Evolutionary conservation across 1,140 invertebrate genomes (phyloP).

Genomic region (Bombus superbus): DNA sequence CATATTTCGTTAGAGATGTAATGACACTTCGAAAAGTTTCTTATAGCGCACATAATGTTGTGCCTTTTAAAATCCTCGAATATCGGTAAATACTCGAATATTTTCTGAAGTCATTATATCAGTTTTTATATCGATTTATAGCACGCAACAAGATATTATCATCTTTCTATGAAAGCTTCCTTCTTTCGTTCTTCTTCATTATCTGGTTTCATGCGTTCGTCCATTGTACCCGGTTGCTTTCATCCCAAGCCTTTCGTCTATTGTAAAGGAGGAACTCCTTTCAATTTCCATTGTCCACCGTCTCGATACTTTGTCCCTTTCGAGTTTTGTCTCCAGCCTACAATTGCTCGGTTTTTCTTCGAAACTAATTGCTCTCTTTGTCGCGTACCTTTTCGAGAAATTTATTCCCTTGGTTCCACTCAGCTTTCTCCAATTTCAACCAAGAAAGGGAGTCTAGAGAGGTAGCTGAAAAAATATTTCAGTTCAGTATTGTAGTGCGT

Average conservation of each 20-base stretch:
- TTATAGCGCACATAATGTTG: no score
- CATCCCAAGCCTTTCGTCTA: neutral
- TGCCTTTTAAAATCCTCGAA: no score
- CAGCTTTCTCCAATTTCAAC: neutral
- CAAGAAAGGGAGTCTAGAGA: neutral
- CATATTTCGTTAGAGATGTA: no score
- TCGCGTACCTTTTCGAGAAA: neutral
- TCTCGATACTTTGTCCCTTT: constrained; percentile 3
- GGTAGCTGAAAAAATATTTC: neutral
- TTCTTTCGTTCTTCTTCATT: constrained; percentile 9
- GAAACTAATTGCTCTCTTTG: constrained; percentile 28
- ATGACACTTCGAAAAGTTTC: no score
- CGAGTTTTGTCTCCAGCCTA: neutral
- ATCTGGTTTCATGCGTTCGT: neutral
- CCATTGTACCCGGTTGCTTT: constrained; percentile 3
- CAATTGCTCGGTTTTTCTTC: constrained; percentile 21
- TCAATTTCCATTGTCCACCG: constrained; percentile 18
- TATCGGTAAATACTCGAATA: neutral
- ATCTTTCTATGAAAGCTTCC: neutral
- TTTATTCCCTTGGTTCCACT: neutral
- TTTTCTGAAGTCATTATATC: neutral
- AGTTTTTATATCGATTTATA: constrained; percentile 2
- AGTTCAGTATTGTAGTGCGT: no score
- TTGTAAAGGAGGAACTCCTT: constrained; percentile 21
- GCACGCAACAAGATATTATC: neutral